Base-by-base conservation (phyloP, 2,888 invertebrate genomes). In the Melangyna quadrimaculata region DNA sequence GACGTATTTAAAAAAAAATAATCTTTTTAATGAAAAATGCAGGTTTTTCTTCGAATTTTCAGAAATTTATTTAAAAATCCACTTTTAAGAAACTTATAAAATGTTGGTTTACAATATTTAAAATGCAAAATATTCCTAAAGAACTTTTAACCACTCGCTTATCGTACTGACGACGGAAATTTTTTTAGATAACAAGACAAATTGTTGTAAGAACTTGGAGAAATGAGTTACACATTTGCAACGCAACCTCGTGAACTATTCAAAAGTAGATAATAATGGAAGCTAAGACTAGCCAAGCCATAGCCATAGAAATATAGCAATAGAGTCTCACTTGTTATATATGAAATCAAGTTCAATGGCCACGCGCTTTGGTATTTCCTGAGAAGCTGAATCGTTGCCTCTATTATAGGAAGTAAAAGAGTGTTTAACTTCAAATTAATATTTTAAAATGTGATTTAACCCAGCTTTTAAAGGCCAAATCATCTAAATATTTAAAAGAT, bases 291-390 rank as follows among this genome's bases (percentile, higher is more conserved):
- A 43, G 37, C 69, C 40, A n/a, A n/a, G n/a, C n/a, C n/a, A n/a
- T n/a, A n/a, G n/a, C n/a, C n/a, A n/a, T n/a, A n/a, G n/a, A n/a
- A n/a, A n/a, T n/a, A 65, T 43, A 19, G 22, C 19, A 19, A 10
- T 45, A 73, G 40, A 19, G 51, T 32, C 69, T 40, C 32, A 72
- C 43, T 51, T 48, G 45, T 19, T 59, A 37, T 55, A 29, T 72
- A 51, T 22, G 45, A 51, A 70, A 40, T 67, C 59, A 80, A 84
- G 84, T 84, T 84, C 84, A 84, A 75, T 75, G 84, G 67, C 84
- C 84, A 79, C 22, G 29, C 35, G 51, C 27, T 37, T 65, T 40
- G 27, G n/a, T 63, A 10, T 22, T 48, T 48, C 19, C 48, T 48
- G 8, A 32, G 14, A 7, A 65, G 45, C 29, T 65, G 4, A 14